phyloP scores from a whole-genome alignment of 2,797 vertebrate species.

The Petrocephalus schoutedeni region DNA sequence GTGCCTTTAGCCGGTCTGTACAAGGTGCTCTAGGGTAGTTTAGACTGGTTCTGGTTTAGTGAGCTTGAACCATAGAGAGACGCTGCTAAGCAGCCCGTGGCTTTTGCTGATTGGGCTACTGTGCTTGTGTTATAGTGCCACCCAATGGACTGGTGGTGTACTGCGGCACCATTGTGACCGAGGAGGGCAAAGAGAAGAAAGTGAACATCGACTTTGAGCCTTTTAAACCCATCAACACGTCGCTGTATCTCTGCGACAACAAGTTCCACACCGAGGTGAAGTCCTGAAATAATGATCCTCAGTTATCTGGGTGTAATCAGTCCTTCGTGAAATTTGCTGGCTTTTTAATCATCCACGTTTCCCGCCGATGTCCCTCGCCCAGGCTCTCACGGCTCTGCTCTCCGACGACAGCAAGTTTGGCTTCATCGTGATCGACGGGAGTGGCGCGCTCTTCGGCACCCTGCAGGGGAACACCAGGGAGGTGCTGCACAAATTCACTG shows the following conservation, averaged over 20 bases:
- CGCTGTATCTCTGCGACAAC: conserved; percentile 98
- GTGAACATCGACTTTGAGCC: conserved; percentile 99
- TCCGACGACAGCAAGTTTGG: conserved; percentile 98
- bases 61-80: neutral
- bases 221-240: conserved; percentile 99
- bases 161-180: conserved; percentile 99
- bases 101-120: neutral
- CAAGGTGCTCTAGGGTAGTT: neutral
- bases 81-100: neutral
- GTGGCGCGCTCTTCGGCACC: conserved; percentile 93
- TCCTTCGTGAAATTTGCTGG: neutral
- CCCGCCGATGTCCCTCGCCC: conserved; percentile 10
- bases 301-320: neutral
- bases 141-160: conserved; percentile 99
- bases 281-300: neutral
- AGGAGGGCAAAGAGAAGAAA: conserved; percentile 99
- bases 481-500: conserved; percentile 98
- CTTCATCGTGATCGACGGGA: conserved; percentile 97
- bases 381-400: conserved; percentile 93
- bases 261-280: conserved; percentile 99
- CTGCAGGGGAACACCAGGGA: conserved; percentile 97
- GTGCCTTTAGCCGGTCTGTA: neutral
- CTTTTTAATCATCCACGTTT: neutral
- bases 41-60: neutral
- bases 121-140: conserved; percentile 74